Evolutionary conservation across 2,888 invertebrate genomes (phyloP), one percentile per base, ranked within the genome.

Genomic region (Athripsodes cinereus): DNA sequence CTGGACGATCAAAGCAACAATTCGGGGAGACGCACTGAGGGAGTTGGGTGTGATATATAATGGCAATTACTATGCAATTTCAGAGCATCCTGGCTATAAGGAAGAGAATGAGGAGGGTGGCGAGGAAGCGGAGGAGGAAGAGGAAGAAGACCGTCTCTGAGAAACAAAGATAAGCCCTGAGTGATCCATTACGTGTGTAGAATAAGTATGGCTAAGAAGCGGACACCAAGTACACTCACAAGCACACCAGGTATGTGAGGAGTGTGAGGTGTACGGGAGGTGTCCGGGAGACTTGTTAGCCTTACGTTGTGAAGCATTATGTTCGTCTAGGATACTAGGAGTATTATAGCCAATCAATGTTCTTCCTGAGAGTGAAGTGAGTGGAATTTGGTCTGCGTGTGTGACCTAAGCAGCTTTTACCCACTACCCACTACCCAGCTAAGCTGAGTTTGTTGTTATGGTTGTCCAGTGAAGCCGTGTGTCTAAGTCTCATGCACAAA

Each of bases 1-100:
- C 76, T 95, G 95, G 95, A 94, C 94, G 74, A 95, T 95, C 79
- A 94, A 93, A 76, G 95, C 95, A 68, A 91, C 93, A 67, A 94
- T 95, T 71, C 82, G 92, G 62, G 95, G 95, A 54, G 93, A 94
- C 75, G 90, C 92, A 67, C 78, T 95, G 68, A 83, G 93, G 59
- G 94, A 95, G 75, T 81, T 95, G 64, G 95, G 95, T 64, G 92
- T 95, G 67, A 92, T 95, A 71, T 95, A 95, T 79, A 93, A 94
- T 76, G 93, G 93, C 64, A 94, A 93, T 78, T 95, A 93, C 76
- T 95, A 95, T 78, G 92, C 92, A 67, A 93, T 95, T 73, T 92
- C 92, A 70, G 94, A 95, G 75, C 94, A 95, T 75, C 94, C 95
- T 58, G 93, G 92, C 59, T 94, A 94, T 78, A 90, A 90, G 76